Evolutionary conservation across 2,797 vertebrate species (phyloP).

Genomic region (Typhlichthys subterraneus): DNA sequence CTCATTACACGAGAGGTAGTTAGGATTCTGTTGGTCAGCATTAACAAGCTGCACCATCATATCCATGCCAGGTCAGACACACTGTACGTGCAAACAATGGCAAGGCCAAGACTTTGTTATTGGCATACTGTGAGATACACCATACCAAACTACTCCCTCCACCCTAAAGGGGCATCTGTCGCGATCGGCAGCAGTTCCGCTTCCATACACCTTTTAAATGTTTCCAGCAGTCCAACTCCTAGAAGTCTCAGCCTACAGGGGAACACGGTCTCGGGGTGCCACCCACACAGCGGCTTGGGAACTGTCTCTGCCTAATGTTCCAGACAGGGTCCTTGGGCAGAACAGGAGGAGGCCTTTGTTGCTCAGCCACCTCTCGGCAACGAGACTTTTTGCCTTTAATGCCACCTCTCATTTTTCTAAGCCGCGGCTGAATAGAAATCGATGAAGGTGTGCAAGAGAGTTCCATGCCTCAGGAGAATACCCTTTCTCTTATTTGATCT

Average conservation of each 20-base stretch:
- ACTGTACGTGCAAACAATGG: slow-evolving; percentile 4
- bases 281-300: slow-evolving; percentile 52
- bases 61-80: slow-evolving; percentile 31
- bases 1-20: slow-evolving; percentile 73
- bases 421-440: slow-evolving; percentile 48
- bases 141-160: slow-evolving; percentile 3
- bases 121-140: slow-evolving; percentile 2
- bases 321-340: slow-evolving; percentile 62
- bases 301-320: slow-evolving; percentile 65
- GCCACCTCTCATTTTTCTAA: slow-evolving; percentile 36
- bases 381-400: slow-evolving; percentile 58
- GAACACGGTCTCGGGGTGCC: slow-evolving; percentile 50
- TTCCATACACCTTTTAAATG: slow-evolving; percentile 37
- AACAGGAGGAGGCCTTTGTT: slow-evolving; percentile 63
- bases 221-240: slow-evolving; percentile 40
- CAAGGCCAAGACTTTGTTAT: slow-evolving; percentile 10
- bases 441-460: slow-evolving; percentile 49
- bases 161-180: slow-evolving; percentile 27
- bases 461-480: slow-evolving; percentile 47
- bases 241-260: slow-evolving; percentile 34
- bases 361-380: slow-evolving; percentile 35
- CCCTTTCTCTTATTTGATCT: slow-evolving; percentile 61
- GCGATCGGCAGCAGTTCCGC: slow-evolving; percentile 22
- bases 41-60: slow-evolving; percentile 53
- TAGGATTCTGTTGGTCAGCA: slow-evolving; percentile 76